Percentiles rank a stretch among this genome's conserved stretches.
Evolutionary conservation across 1,140 invertebrate genomes (phyloP).

Genomic region (Vanessa atalanta): DNA sequence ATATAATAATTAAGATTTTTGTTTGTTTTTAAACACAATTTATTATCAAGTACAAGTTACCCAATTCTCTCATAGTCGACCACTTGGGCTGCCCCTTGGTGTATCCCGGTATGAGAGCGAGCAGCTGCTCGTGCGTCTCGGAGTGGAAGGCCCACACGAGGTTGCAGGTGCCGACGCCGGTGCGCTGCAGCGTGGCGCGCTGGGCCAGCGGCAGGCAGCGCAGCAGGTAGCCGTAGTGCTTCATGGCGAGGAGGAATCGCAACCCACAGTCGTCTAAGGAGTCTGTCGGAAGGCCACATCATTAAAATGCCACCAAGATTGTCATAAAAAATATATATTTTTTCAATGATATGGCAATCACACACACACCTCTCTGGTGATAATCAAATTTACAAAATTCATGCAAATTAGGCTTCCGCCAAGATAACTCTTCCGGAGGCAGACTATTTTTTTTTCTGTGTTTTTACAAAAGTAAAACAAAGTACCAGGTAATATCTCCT

Average conservation of each 20-base stretch:
- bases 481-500: conserved; percentile 82
- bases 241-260: conserved; percentile 97
- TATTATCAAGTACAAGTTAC: conserved; percentile 41
- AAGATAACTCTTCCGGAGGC: too few relatives aligned
- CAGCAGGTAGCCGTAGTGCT: conserved; percentile 97
- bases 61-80: conserved; percentile 94
- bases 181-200: conserved; percentile 91
- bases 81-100: conserved; percentile 92
- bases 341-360: too few relatives aligned
- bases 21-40: too few relatives aligned
- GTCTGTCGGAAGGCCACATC: conserved; percentile 77
- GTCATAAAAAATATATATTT: too few relatives aligned
- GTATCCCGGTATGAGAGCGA: conserved; percentile 94
- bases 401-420: too few relatives aligned
- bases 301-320: background rate
- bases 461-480: conserved; percentile 5
- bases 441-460: background rate
- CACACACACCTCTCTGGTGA: too few relatives aligned
- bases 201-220: conserved; percentile 94
- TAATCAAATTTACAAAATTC: too few relatives aligned
- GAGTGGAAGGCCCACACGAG: conserved; percentile 99
- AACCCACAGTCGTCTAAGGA: conserved; percentile 98
- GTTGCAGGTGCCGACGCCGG: conserved; percentile 95
- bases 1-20: too few relatives aligned
- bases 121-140: conserved; percentile 97